A percentile compares a stretch with the other conserved stretches of the same genome.
Conservation (phyloP, 2,888 invertebrate species). For the Drosophila histrio region DNA sequence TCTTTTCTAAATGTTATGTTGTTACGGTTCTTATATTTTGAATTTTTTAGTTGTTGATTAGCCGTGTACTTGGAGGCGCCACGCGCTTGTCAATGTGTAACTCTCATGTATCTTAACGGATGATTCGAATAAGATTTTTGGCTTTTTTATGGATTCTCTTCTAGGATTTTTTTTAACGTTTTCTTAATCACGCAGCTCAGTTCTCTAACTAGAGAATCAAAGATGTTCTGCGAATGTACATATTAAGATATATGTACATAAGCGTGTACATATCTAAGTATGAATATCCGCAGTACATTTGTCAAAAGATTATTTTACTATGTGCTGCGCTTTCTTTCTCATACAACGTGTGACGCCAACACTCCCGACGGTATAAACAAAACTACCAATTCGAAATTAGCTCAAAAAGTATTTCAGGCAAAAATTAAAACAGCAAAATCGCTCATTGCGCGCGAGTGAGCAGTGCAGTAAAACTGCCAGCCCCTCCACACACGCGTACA, state of each 20-base stretch:
- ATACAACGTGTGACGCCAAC: constrained; percentile 75
- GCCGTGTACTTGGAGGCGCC: constrained; percentile 35
- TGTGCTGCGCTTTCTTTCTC: constrained; percentile 70
- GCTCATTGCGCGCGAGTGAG: constrained; percentile 67
- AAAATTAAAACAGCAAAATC: constrained; percentile 78
- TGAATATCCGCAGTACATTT: constrained; percentile 8
- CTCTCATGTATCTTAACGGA: constrained; percentile 29
- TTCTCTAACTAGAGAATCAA: constrained; percentile 33
- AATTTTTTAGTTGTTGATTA: constrained; percentile 8
- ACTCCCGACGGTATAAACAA: constrained; percentile 82
- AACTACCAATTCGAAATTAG: constrained; percentile 83
- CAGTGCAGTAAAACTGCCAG: constrained; percentile 58
- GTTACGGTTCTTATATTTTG: constrained; percentile 5
- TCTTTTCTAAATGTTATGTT: constrained; percentile 28
- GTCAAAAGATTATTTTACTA: constrained; percentile 35
- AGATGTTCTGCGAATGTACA: constrained; percentile 19
- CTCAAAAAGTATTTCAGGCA: constrained; percentile 82
- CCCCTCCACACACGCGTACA: constrained; percentile 45
- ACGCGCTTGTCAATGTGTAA: constrained; percentile 27
- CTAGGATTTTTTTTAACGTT: constrained; percentile 23
- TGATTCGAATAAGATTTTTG: constrained; percentile 32
- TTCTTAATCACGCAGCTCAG: constrained; percentile 35
- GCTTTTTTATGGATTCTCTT: constrained; percentile 14
- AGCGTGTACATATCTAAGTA: neutral
- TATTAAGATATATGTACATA: neutral